Base-by-base conservation (phyloP, 2,888 invertebrate genomes). In the Artemia sinica region DNA sequence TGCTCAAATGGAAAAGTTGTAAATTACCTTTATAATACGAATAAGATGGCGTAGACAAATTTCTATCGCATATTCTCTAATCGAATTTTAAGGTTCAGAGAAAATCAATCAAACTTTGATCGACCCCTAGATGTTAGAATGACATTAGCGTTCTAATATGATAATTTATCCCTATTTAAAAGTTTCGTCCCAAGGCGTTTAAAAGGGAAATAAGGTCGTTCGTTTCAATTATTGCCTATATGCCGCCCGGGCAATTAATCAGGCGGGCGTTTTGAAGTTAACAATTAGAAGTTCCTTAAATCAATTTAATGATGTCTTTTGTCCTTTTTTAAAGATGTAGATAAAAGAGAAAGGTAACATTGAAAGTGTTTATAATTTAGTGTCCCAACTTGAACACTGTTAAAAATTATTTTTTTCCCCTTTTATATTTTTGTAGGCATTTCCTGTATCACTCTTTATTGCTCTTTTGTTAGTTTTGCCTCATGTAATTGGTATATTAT, bases 101-200 rank as follows among this genome's bases (percentile, higher is more conserved):
- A 58, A 58, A 58, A 58, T 58, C 63, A 58, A 58, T 58, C 63
- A 18, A 58, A 58, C 63, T 58, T 58, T 58, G 63, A 58, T 58
- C 63, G 63, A 58, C 63, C 63, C 41, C 63, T 58, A 28, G 63
- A 58, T 58, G 14, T 58, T 28, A 58, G 28, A 58, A 58, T 58
- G 14, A 28, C 63, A 58, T 58, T 58, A 58, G 63, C 63, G 28
- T 58, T 58, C 63, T 58, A 58, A 58, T 58, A 58, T n/a, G 63
- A 58, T 58, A 58, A 58, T 58, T 58, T 58, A 58, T 58, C 63
- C 63, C 63, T 58, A 58, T 58, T 58, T 58, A 58, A 58, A 58
- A 58, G 28, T n/a, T 58, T 28, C 14, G 63, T 58, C 63, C 63
- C 63, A n/a, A 58, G 63, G 63, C 63, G 63, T 58, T 58, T 58